A percentile compares a stretch with the other conserved stretches of the same genome.
phyloP scores from a whole-genome alignment of 2,113 vertebrate species.

The Tichodroma muraria region DNA sequence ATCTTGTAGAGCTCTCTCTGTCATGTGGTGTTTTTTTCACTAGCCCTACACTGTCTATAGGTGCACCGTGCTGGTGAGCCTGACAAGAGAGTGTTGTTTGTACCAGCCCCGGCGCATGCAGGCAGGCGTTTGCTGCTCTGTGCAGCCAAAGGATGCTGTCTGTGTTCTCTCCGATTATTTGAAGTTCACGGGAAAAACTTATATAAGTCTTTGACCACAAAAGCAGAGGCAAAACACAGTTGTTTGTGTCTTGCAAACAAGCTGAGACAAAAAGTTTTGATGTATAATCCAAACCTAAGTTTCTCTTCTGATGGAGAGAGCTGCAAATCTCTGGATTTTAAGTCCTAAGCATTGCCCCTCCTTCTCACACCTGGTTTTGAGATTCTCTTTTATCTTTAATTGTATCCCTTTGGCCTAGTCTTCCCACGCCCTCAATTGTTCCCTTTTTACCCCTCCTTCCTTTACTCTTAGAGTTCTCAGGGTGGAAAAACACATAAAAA shows the following conservation, averaged over 20 bases:
- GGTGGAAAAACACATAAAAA: constrained; percentile 1
- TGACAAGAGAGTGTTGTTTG: not conserved
- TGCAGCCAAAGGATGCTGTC: not conserved
- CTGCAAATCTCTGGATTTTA: not conserved
- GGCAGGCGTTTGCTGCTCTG: not conserved
- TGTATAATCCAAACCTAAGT: not conserved
- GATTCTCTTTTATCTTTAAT: constrained; percentile 58
- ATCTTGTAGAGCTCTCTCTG: accelerated
- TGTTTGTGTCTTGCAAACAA: not conserved
- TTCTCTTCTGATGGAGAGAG: not conserved
- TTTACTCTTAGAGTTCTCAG: not conserved
- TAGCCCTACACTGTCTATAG: not conserved
- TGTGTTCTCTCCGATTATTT: not conserved
- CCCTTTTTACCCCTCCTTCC: constrained; percentile 7
- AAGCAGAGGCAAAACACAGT: not conserved
- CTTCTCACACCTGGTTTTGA: constrained; percentile 55
- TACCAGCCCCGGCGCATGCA: too few species aligned
- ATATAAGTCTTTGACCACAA: not conserved
- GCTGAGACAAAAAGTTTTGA: not conserved
- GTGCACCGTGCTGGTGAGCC: not conserved
- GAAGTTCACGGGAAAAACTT: not conserved
- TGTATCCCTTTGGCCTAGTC: constrained; percentile 44
- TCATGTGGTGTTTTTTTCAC: not conserved
- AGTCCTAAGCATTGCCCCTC: not conserved
- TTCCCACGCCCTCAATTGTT: constrained; percentile 42